Evolutionary conservation across 2,113 vertebrate genomes (phyloP).

Genomic region (Anarhynchus alexandrinus): DNA sequence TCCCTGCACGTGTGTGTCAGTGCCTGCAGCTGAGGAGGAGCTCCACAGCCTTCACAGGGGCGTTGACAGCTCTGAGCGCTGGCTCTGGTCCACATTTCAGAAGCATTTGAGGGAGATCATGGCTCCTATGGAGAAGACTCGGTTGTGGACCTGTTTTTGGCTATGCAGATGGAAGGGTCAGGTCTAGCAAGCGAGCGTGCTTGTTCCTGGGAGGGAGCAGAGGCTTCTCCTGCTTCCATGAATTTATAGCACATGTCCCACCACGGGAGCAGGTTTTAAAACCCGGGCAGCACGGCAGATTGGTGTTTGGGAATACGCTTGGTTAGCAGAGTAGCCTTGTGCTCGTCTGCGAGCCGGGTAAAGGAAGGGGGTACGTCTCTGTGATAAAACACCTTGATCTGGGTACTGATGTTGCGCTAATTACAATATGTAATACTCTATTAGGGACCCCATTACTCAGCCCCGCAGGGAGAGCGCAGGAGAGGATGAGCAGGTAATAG

Average conservation of each 20-base stretch:
- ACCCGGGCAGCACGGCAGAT: fast-evolving
- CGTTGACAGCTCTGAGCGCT: neutral
- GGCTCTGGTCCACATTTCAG: neutral
- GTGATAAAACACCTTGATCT: neutral
- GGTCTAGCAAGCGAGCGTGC: fast-evolving
- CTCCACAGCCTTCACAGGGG: neutral
- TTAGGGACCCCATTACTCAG: neutral
- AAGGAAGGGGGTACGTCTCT: neutral
- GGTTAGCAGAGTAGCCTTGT: neutral
- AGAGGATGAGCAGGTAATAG: neutral
- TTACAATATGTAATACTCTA: neutral
- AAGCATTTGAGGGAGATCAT: neutral
- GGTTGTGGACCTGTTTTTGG: fast-evolving
- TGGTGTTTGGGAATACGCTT: neutral
- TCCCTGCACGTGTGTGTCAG: fast-evolving
- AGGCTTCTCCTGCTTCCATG: neutral
- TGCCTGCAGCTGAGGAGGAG: neutral
- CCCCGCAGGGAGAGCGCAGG: neutral
- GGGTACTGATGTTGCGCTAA: neutral
- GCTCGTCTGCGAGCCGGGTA: neutral
- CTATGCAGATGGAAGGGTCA: neutral
- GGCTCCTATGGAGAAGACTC: neutral
- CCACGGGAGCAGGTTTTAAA: neutral
- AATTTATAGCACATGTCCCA: neutral
- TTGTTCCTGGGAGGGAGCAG: neutral